These are phyloP conservation scores for Eristalis arbustorum DNA, from an alignment of 2,888 invertebrate genomes.

Conservation along the genomic window DNA sequence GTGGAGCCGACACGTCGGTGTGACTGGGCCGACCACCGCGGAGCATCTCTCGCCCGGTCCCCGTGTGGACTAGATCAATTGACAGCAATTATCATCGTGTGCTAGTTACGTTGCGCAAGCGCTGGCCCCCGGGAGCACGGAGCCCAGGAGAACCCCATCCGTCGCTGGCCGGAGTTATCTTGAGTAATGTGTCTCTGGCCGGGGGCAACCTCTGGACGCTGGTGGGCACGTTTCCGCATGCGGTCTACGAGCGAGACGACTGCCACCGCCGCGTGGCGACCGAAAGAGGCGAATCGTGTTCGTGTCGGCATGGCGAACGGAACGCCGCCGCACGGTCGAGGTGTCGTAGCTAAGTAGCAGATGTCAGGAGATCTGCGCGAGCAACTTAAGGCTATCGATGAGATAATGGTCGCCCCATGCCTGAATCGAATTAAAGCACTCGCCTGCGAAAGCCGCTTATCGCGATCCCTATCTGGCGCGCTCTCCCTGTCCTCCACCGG, in stretches of 20 bases:
- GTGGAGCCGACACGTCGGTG: slow-evolving; percentile 44
- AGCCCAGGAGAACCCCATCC: slow-evolving; percentile 30
- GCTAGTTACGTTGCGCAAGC: slow-evolving; percentile 67
- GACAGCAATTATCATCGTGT: slow-evolving; percentile 69
- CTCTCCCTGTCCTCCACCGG: background rate
- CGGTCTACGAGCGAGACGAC: slow-evolving; percentile 23
- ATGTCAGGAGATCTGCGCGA: slow-evolving; percentile 51
- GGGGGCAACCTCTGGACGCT: slow-evolving; percentile 66
- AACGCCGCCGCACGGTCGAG: slow-evolving; percentile 4
- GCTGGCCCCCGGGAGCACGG: slow-evolving; percentile 32
- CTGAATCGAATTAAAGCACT: slow-evolving; percentile 62
- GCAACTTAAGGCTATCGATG: slow-evolving; percentile 62
- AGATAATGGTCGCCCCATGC: slow-evolving; percentile 61
- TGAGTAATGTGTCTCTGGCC: slow-evolving; percentile 67
- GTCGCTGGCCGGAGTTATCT: slow-evolving; percentile 55
- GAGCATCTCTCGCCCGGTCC: slow-evolving; percentile 23
- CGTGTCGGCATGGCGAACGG: background rate
- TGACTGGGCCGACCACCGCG: slow-evolving; percentile 63
- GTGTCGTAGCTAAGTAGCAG: slow-evolving; percentile 63
- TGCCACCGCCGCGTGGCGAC: slow-evolving; percentile 51
- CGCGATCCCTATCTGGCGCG: slow-evolving; percentile 26
- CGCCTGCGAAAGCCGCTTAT: slow-evolving; percentile 32
- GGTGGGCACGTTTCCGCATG: slow-evolving; percentile 59
- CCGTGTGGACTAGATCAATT: slow-evolving; percentile 65
- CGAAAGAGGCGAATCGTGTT: slow-evolving; percentile 59